phyloP scores from a whole-genome alignment of 2,113 vertebrate genomes.

The Erinaceus europaeus region DNA sequence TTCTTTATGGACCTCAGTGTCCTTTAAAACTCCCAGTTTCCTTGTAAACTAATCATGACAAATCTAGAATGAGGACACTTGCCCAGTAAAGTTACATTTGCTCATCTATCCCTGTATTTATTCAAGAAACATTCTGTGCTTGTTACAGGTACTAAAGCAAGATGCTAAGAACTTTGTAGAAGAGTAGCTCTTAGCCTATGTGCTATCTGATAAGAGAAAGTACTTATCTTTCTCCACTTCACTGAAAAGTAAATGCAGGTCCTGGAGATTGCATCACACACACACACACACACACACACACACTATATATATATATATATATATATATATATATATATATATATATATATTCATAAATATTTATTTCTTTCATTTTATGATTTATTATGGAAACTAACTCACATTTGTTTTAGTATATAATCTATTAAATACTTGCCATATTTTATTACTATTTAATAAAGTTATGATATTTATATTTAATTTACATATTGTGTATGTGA shows the following conservation, averaged over 20 bases:
- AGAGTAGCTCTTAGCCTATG: no score
- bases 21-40: neutral
- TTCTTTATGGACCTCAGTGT: neutral
- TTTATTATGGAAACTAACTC: no score
- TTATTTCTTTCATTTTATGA: no score
- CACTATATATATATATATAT: no score
- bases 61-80: neutral
- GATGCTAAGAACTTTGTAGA: neutral
- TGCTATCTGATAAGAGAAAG: no score
- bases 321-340: neutral
- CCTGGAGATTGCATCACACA: neutral
- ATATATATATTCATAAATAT: no score
- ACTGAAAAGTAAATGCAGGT: neutral
- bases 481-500: no score
- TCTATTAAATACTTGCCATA: no score
- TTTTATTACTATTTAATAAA: no score
- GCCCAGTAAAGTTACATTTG: neutral
- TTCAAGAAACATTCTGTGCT: neutral
- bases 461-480: no score
- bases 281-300: no score
- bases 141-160: neutral
- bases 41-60: conserved; percentile 1
- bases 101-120: neutral
- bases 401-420: no score
- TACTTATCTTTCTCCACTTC: neutral